phyloP scores from a whole-genome alignment of 2,797 vertebrate species.

The Capromys pilorides region DNA sequence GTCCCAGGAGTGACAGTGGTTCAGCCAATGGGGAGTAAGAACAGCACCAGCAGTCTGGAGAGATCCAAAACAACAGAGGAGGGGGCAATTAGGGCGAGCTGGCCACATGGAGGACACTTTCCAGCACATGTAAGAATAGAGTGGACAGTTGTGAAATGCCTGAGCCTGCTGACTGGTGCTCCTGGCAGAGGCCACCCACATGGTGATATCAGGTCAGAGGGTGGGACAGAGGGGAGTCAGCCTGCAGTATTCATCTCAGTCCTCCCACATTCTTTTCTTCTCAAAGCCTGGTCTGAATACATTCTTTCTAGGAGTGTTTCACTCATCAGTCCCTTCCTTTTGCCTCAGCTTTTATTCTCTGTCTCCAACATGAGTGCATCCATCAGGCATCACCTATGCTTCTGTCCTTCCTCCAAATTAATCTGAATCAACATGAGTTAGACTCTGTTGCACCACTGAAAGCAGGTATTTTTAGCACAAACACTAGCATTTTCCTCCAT shows the following conservation, averaged over 20 bases:
- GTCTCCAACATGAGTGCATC: not conserved
- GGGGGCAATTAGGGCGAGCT: not conserved
- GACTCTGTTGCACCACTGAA: not conserved
- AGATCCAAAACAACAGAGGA: not conserved
- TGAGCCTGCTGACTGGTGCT: no score
- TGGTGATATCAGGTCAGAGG: no score
- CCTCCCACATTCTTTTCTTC: not conserved
- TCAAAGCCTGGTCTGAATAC: not conserved
- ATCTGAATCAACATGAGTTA: not conserved
- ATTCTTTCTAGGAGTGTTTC: not conserved
- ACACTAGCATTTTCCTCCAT: not conserved
- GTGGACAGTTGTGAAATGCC: fast-evolving
- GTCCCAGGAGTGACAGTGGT: not conserved
- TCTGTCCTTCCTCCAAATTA: not conserved
- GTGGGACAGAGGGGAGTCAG: not conserved
- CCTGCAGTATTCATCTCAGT: not conserved
- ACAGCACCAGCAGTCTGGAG: not conserved
- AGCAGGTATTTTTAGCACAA: not conserved
- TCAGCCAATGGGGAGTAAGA: not conserved
- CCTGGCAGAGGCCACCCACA: not conserved
- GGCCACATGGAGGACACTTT: not conserved
- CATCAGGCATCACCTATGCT: no score
- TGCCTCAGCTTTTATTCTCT: not conserved
- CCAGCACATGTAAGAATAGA: not conserved
- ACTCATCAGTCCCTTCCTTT: not conserved